Evolutionary conservation across 2,113 vertebrate genomes (phyloP), one percentile per base, ranked within the genome.

Genomic region (Xiphophorus hellerii): DNA sequence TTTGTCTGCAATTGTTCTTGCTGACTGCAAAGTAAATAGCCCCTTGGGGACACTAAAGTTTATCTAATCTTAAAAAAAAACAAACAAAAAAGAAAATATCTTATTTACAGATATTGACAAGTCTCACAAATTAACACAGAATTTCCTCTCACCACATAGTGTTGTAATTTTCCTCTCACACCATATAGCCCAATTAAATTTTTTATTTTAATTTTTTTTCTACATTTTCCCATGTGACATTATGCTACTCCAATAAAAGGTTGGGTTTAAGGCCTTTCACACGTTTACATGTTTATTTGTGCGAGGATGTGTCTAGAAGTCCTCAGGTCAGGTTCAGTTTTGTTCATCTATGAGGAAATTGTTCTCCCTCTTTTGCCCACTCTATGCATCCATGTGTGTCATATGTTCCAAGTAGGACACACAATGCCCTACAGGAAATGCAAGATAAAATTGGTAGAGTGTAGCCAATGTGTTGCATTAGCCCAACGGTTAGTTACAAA

Each of bases 401-500:
- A 78, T 82, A 80, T 81, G 77, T 86, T 88, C 86, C 79, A 89
- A 88, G 76, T 89, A 89, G 82, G 84, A 81, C 87, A 89, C 64
- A 69, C 42, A 48, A 86, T 78, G 72, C 80, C 90, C 85, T 82
- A 82, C 84, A 92, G 90, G 78, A 80, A 37, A 66, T 42, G 74
- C 67, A 72, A 39, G 22, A 67, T 69, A 63, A 74, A 74, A 71
- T 39, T 72, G 77, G 63, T 63, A 67, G 73, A 87, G 77, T 71
- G 27, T 72, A 73, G 81, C 76, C 65, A 4, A 86, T 83, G 83
- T 66, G 79, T 86, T 84, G 75, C 66, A 84, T 82, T 80, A 76
- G 82, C 84, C 86, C 68, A 70, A 77, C 76, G 58, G 76, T 84
- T 80, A 84, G 80, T 77, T 87, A 84, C 82, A 74, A 78, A 79